Evolutionary conservation across 2,888 invertebrate species (phyloP).

Genomic region (Poecilus cupreus): DNA sequence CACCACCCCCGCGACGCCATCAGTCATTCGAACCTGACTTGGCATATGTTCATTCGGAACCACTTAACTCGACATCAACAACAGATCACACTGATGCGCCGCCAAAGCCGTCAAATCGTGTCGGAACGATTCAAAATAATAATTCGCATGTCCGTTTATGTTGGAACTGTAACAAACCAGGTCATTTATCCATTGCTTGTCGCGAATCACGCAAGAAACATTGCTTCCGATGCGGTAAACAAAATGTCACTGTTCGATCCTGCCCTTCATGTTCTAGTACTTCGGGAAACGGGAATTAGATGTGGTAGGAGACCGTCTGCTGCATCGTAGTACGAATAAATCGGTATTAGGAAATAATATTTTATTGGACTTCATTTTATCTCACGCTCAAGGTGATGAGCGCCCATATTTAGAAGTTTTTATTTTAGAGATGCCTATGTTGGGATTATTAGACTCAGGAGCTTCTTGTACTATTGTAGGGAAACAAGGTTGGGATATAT

Average conservation of each 20-base stretch:
- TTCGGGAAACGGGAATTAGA: background rate
- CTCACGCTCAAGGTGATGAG: background rate
- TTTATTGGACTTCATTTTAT: background rate
- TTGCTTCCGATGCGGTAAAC: background rate
- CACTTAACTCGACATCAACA: no score
- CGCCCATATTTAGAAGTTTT: background rate
- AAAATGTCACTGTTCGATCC: background rate
- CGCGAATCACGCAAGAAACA: background rate
- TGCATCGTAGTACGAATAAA: background rate
- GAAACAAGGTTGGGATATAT: background rate
- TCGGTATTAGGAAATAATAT: background rate
- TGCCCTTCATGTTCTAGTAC: background rate
- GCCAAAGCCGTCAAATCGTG: no score
- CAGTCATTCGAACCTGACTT: no score
- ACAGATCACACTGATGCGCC: no score
- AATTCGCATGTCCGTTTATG: background rate
- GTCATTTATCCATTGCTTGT: background rate
- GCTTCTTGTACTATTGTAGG: background rate
- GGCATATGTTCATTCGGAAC: no score
- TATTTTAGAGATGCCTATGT: background rate
- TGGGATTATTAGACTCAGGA: background rate
- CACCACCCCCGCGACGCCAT: background rate
- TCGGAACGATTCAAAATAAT: no score
- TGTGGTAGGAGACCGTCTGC: background rate
- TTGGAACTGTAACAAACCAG: background rate